Evolutionary conservation across 2,113 vertebrate species (phyloP).

Genomic region (Aix galericulata): DNA sequence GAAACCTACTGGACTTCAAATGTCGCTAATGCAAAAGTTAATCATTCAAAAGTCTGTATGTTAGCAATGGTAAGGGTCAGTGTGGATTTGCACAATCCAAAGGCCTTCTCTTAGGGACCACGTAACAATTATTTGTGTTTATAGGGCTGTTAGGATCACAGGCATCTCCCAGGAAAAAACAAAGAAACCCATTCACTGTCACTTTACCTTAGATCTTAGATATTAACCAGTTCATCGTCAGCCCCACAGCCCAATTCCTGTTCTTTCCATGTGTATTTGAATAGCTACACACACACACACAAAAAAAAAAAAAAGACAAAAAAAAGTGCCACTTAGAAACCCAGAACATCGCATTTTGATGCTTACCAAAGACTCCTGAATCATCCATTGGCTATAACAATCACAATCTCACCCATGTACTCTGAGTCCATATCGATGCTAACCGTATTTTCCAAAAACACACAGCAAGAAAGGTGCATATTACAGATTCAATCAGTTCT

Average conservation of each 20-base stretch:
- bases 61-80: background rate
- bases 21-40: background rate
- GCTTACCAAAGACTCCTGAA: background rate
- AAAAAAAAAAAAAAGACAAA: no score
- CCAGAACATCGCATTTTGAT: no score
- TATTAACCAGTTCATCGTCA: accelerated
- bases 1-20: background rate
- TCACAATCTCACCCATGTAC: accelerated
- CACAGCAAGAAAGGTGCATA: accelerated
- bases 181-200: background rate
- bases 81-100: background rate
- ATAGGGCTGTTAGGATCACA: background rate
- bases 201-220: background rate
- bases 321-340: accelerated
- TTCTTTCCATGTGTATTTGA: background rate
- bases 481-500: no score
- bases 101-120: background rate
- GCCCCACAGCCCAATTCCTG: background rate
- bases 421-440: accelerated
- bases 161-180: background rate
- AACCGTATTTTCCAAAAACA: accelerated
- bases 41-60: background rate
- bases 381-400: accelerated
- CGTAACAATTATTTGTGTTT: background rate
- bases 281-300: background rate